Evolutionary conservation across 2,113 vertebrate species (phyloP), one percentile per base, ranked within the genome.

Genomic region (Heterotilapia buettikoferi): DNA sequence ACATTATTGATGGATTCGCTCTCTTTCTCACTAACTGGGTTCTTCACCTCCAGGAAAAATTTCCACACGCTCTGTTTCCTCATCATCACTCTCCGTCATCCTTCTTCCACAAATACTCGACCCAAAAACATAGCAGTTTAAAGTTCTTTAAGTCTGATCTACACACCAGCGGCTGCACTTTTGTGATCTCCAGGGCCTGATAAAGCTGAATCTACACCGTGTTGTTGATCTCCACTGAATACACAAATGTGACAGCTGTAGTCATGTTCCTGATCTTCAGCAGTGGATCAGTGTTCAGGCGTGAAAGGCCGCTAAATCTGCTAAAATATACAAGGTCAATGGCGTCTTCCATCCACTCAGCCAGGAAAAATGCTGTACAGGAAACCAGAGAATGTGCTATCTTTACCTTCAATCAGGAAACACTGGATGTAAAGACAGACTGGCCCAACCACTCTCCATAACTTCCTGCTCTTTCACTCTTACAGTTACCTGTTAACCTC

Each of bases 321-420:
- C 6, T 2, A 9, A 79, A 91, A 6, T 14, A 52, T 0, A 5
- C 6, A 4, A 43, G 0, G 0, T 1, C 0, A 1, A 0, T 2
- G 0, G 0, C 0, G 0, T 0, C 3, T 0, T 9, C 0, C 1
- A 3, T 0, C 82, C 11, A 84, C 1, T 91, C 90, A 1, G 33
- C 82, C 5, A 84, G 2, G 5, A 92, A 68, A 2, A 2, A 93
- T 45, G 16, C 3, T 13, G 53, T 11, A 56, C 11, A 56, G 33
- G 19, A 68, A 38, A 21, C 33, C 33, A 68, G 63, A 21, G 33
- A 21, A 38, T 36, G 31, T 36, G 18, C 6, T 12, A 11, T 38
- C 33, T 21, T 68, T 68, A 7, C 19, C 31, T 21, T 38, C 10
- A 21, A 38, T 38, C 61, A 68, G 61, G 29, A 38, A 38, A 38